Evolutionary conservation across 2,888 invertebrate genomes (phyloP).

Genomic region (Drosophila longiperda): DNA sequence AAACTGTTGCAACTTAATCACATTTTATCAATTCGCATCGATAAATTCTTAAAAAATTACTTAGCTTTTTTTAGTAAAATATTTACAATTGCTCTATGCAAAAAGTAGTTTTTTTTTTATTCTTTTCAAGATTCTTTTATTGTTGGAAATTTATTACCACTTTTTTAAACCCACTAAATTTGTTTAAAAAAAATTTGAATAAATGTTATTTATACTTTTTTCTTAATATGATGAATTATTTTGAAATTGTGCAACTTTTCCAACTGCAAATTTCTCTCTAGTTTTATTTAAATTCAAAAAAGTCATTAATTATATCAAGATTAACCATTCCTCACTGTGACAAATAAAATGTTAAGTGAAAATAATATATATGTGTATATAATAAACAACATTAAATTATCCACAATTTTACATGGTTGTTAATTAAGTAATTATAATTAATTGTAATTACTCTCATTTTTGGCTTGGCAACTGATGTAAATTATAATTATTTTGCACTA

Average conservation of each 20-base stretch:
- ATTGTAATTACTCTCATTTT: not conserved
- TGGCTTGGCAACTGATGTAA: not conserved
- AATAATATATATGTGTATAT: not conserved
- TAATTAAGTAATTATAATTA: not conserved
- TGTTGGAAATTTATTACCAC: too few species aligned
- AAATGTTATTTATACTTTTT: too few species aligned
- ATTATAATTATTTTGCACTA: constrained; percentile 1
- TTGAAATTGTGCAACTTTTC: too few species aligned
- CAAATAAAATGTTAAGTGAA: not conserved
- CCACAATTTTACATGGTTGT: not conserved
- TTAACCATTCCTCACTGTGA: not conserved
- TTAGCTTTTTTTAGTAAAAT: not conserved
- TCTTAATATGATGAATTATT: too few species aligned
- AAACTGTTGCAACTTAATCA: not conserved
- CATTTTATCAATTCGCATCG: not conserved
- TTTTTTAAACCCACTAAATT: too few species aligned
- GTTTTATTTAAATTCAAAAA: not conserved
- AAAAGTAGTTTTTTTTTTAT: too few species aligned
- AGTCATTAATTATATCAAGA: not conserved
- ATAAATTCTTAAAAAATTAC: not conserved
- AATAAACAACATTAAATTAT: not conserved
- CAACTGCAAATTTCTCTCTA: not conserved
- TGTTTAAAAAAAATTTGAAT: too few species aligned
- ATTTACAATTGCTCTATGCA: not conserved
- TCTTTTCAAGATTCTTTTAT: too few species aligned